A percentile compares a stretch with the other conserved stretches of the same genome.
These are phyloP conservation scores for Drosophila pandora DNA, from an alignment of 1,140 invertebrate genomes.

Conservation along the genomic window DNA sequence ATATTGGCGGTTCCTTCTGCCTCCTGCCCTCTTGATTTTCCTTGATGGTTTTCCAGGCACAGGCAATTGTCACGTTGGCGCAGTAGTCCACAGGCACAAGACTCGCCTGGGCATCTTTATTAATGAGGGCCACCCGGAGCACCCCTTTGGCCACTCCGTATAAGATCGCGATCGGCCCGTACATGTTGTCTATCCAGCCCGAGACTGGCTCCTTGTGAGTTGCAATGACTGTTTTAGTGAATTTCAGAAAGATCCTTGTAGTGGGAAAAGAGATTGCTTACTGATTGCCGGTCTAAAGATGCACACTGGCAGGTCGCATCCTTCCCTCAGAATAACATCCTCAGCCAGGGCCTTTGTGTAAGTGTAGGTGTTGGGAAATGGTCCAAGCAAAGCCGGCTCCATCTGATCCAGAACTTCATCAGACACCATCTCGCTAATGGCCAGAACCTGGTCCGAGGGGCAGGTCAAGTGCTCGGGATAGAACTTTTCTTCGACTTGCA, in stretches of 20 bases:
- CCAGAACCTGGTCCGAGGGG: conserved; percentile 87
- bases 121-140: conserved; percentile 86
- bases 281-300: conserved; percentile 88
- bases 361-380: conserved; percentile 92
- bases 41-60: conserved; percentile 87
- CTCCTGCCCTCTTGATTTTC: conserved; percentile 10
- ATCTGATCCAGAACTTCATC: conserved; percentile 87
- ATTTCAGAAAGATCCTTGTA: neutral
- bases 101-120: conserved; percentile 86
- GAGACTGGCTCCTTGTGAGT: conserved; percentile 89
- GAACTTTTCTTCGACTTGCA: conserved; percentile 87
- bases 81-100: conserved; percentile 92
- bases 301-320: conserved; percentile 88
- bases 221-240: conserved; percentile 87
- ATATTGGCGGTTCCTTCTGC: conserved; percentile 84
- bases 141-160: conserved; percentile 90
- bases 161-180: conserved; percentile 92
- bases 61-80: conserved; percentile 90
- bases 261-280: neutral
- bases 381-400: conserved; percentile 87
- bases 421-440: conserved; percentile 84
- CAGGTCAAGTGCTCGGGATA: conserved; percentile 87
- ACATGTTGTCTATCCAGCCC: conserved; percentile 95
- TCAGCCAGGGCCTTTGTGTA: conserved; percentile 93
- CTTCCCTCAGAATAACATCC: conserved; percentile 87